Evolutionary conservation across 2,888 invertebrate species (phyloP), one percentile per base, ranked within the genome.

Genomic region (Mythimna vitellina): DNA sequence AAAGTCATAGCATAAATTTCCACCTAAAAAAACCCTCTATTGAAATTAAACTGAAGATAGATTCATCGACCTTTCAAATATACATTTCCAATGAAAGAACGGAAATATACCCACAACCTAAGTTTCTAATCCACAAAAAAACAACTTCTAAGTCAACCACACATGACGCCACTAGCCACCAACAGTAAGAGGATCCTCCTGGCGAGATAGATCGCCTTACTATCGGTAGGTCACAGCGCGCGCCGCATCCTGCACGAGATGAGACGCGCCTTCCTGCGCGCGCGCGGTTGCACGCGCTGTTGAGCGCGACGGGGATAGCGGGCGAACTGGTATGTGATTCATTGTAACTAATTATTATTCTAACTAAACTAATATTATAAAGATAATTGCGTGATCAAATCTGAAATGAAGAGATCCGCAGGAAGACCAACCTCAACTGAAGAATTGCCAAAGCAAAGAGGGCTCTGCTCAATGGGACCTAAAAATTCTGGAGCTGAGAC

Each of bases 211-310:
- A 86, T 86, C 89, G 75, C 76, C 78, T 80, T 86, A 83, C 83
- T 66, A 86, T 86, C 85, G 85, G 86, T 86, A 86, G 83, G 86
- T 80, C 80, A 85, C 86, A 80, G 80, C 86, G 88, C 89, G 92
- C 89, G 93, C 95, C 95, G 95, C 96, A 95, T 96, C 95, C 96
- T 95, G 95, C 89, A 92, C 92, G 95, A 96, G 96, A 95, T 93
- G 96, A 96, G 96, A 96, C 93, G 95, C 92, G 87, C 93, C 93
- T 94, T 96, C 96, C 96, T 96, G 95, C 94, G 93, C 88, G 78
- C 83, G 89, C 92, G 95, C 92, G 96, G 96, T 96, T 96, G 96
- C 96, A 96, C 93, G 96, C 96, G 93, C 95, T 86, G 93, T 84
- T 90, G 92, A 96, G 96, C 96, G 93, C 94, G 89, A 95, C 96